Evolutionary conservation across 1,140 invertebrate genomes (phyloP).

Genomic region (Trichonephila inaurata): DNA sequence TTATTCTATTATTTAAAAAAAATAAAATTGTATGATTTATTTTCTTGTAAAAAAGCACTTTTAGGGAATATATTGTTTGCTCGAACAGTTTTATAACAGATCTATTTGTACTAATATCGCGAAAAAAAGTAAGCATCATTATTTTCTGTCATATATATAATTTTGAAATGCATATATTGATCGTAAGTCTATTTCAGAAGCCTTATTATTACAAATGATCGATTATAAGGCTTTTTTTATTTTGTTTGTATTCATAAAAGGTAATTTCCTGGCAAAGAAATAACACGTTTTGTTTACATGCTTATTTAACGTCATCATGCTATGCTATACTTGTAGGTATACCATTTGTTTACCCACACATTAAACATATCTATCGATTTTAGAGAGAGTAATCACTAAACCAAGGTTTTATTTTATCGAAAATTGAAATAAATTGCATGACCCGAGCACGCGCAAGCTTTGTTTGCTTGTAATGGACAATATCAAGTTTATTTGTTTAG

Average conservation of each 20-base stretch:
- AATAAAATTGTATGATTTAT: no score
- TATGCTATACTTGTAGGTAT: background rate
- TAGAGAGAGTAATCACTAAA: background rate
- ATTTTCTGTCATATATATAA: no score
- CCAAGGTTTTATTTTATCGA: background rate
- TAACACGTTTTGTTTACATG: background rate
- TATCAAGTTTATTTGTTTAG: no score
- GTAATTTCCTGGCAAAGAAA: background rate
- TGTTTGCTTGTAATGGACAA: no score
- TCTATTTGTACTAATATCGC: no score
- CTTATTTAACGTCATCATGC: background rate
- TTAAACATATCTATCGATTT: background rate
- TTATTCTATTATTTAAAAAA: no score
- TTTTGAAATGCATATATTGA: background rate
- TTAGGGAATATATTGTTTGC: no score
- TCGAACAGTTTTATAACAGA: no score
- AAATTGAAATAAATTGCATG: no score
- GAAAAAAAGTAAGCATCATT: no score
- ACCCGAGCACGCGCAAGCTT: no score
- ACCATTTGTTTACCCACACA: background rate
- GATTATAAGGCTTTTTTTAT: background rate
- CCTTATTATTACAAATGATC: background rate
- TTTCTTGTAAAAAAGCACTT: no score
- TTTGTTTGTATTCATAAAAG: background rate
- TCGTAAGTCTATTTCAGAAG: background rate